Evolutionary conservation across 2,797 vertebrate genomes (phyloP).

Genomic region (Gallinago stenura): DNA sequence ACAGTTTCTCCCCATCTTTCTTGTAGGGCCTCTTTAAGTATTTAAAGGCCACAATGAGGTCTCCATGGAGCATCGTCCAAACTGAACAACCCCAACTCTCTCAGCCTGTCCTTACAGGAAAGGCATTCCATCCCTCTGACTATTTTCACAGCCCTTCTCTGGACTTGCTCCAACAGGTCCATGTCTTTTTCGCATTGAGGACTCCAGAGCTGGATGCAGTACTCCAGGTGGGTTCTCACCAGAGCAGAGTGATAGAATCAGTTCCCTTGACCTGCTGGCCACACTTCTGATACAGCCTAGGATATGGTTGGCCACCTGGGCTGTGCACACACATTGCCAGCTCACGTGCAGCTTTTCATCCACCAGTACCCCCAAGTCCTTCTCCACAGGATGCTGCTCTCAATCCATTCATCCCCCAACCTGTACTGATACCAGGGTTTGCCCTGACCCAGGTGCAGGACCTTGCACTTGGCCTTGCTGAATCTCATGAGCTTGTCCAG

Average conservation of each 20-base stretch:
- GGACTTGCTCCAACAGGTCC: background rate
- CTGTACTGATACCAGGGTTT: accelerated
- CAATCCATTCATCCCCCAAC: background rate
- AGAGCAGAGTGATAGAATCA: background rate
- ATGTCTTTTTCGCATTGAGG: background rate
- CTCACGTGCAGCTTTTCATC: background rate
- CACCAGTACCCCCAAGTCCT: background rate
- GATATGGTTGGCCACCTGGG: accelerated
- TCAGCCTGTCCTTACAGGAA: background rate
- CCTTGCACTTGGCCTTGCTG: background rate
- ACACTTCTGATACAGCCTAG: background rate
- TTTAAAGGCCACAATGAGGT: background rate
- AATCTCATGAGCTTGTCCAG: background rate
- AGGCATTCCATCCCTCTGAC: background rate
- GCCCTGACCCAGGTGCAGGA: background rate
- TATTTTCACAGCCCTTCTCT: background rate
- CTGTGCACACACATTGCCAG: accelerated
- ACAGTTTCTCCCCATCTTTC: background rate
- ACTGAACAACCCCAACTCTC: background rate
- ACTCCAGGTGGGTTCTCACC: background rate
- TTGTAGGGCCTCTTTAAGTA: background rate
- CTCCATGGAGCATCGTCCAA: background rate
- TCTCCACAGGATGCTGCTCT: background rate
- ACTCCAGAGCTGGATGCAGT: accelerated
- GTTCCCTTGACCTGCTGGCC: background rate